Percentiles rank a stretch among this genome's conserved stretches.
Conservation (phyloP, 1,140 invertebrate genomes). For the Cyrtorhinus lividipennis region DNA sequence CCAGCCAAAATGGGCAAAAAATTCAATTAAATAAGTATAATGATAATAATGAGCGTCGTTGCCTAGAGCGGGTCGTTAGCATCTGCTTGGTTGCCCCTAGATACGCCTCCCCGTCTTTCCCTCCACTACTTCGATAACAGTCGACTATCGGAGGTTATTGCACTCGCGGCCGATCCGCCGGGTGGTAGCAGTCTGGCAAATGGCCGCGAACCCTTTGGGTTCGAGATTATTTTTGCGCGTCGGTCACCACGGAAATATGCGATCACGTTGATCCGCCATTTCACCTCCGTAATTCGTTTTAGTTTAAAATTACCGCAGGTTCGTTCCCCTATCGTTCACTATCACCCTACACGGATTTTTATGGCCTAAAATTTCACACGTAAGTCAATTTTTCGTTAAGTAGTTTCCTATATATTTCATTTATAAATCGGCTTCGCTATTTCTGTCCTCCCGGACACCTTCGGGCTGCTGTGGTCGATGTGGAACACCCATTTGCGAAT, state of each 20-base stretch:
- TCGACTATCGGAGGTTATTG: background rate
- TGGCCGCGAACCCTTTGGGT: conserved; percentile 26
- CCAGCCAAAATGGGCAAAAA: too few species aligned
- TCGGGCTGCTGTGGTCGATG: too few species aligned
- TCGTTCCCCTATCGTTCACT: background rate
- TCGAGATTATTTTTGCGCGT: conserved; percentile 47
- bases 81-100: too few species aligned
- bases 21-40: too few species aligned
- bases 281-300: conserved; percentile 28
- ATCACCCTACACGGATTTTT: conserved; percentile 10
- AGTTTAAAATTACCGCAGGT: conserved; percentile 8
- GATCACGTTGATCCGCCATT: conserved; percentile 68
- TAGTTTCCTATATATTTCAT: background rate
- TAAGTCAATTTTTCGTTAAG: conserved; percentile 11
- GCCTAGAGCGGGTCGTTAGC: too few species aligned
- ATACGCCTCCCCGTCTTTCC: too few species aligned
- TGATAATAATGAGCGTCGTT: too few species aligned
- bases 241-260: conserved; percentile 42
- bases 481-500: conserved; percentile 11
- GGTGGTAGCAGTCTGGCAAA: conserved; percentile 5
- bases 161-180: background rate
- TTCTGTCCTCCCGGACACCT: background rate
- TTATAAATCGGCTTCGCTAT: background rate
- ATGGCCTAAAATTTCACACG: conserved; percentile 18
- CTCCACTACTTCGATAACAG: background rate